Conservation (phyloP, 1,140 invertebrate species). For the Vollenhovia emeryi region DNA sequence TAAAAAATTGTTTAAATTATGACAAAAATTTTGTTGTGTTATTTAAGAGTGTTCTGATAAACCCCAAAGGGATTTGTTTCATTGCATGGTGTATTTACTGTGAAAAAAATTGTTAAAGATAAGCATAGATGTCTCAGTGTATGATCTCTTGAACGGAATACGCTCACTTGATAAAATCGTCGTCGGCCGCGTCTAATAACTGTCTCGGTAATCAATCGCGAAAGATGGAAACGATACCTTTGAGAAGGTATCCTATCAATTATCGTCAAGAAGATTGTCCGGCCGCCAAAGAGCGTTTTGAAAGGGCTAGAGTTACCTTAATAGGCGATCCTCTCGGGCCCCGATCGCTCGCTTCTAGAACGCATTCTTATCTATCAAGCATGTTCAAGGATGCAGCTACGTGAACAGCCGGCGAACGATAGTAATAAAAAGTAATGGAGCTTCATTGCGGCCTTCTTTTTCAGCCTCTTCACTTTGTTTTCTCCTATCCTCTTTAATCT, state of each 20-base stretch:
- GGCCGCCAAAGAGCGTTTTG: constrained; percentile 26
- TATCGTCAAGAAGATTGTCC: constrained; percentile 45
- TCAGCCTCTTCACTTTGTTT: not conserved
- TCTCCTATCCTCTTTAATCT: constrained; percentile 24
- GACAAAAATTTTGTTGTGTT: too few species aligned
- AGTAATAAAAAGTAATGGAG: constrained; percentile 43
- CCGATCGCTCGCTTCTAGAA: not conserved
- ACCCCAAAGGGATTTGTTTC: too few species aligned
- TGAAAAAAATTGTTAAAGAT: too few species aligned
- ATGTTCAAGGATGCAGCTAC: constrained; percentile 39
- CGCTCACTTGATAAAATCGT: constrained; percentile 23
- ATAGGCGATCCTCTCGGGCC: constrained; percentile 46
- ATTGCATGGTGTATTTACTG: too few species aligned
- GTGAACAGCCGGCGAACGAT: constrained; percentile 4
- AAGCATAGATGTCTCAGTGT: too few species aligned
- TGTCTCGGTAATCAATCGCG: constrained; percentile 2
- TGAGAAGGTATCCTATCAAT: constrained; percentile 57
- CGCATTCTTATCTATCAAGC: constrained; percentile 46
- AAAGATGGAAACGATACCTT: constrained; percentile 57
- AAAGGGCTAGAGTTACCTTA: constrained; percentile 61
- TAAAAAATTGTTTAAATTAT: too few species aligned
- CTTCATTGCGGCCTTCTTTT: not conserved
- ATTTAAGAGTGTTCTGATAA: too few species aligned
- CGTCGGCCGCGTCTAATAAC: not conserved
- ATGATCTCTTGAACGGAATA: not conserved